Percentiles rank a stretch among this genome's conserved stretches.
Evolutionary conservation across 2,797 vertebrate species (phyloP).

Genomic region (Phrynocephalus vlangalii): DNA sequence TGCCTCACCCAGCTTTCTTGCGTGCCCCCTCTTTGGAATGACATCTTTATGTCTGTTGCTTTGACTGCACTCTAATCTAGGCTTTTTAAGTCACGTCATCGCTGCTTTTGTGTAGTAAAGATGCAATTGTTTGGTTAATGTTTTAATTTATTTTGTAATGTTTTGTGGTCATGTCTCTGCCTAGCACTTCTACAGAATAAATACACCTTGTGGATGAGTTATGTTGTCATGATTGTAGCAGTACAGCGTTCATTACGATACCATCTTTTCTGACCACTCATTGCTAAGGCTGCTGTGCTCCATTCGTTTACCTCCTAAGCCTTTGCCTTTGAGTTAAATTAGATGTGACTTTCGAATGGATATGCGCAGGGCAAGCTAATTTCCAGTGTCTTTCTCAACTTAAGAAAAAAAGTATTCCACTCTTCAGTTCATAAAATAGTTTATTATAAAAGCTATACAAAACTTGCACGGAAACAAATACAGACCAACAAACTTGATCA

Average conservation of each 20-base stretch:
- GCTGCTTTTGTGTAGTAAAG: conserved; percentile 3
- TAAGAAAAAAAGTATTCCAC: not conserved
- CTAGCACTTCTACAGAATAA: conserved; percentile 22
- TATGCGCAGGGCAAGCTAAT: not conserved
- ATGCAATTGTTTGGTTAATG: conserved; percentile 18
- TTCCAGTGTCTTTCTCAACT: not conserved
- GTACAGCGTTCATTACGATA: conserved; percentile 31
- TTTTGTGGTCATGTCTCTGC: conserved; percentile 32
- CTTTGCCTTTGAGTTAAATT: not conserved
- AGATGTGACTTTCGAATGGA: not conserved
- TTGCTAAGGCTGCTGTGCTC: not conserved
- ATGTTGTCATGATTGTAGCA: not conserved
- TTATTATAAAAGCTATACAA: conserved; percentile 44
- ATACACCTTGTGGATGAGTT: not conserved
- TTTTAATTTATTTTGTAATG: conserved; percentile 44
- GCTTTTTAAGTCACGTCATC: not conserved
- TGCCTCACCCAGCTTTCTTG: conserved; percentile 38
- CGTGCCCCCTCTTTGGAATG: not conserved
- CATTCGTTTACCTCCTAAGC: not conserved
- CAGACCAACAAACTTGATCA: not conserved
- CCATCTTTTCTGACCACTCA: not conserved
- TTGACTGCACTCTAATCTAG: conserved; percentile 1
- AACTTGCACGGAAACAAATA: conserved; percentile 19
- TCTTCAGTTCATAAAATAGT: conserved; percentile 45
- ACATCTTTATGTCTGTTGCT: not conserved